phyloP scores from a whole-genome alignment of 2,888 invertebrate genomes.

The Xestia xanthographa region DNA sequence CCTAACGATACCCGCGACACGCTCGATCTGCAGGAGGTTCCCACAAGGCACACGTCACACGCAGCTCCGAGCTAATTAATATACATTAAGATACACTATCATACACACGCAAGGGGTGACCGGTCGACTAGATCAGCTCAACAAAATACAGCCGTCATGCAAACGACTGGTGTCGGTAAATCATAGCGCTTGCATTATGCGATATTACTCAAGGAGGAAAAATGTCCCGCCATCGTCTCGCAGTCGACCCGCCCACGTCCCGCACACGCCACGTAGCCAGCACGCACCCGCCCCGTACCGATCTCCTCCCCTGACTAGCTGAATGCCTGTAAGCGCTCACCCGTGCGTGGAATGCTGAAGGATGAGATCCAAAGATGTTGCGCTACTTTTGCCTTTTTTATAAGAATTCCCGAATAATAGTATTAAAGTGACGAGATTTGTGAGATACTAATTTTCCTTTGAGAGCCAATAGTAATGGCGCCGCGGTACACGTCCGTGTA shows the following conservation, averaged over 20 bases:
- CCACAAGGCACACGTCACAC: background rate
- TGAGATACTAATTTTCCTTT: background rate
- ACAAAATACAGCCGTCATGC: slow-evolving; percentile 60
- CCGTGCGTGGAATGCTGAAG: slow-evolving; percentile 40
- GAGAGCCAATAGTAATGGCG: background rate
- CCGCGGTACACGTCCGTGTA: background rate
- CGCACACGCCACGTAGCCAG: slow-evolving; percentile 22
- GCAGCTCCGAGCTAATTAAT: slow-evolving; percentile 41
- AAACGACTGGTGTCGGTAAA: slow-evolving; percentile 59
- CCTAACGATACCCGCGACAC: slow-evolving; percentile 9
- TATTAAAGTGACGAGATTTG: slow-evolving; percentile 14
- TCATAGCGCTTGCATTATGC: slow-evolving; percentile 62
- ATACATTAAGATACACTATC: slow-evolving; percentile 36
- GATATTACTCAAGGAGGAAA: slow-evolving; percentile 60
- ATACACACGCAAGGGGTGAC: background rate
- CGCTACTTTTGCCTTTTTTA: slow-evolving; percentile 1
- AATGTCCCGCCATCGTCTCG: slow-evolving; percentile 51
- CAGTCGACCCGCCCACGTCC: slow-evolving; percentile 15
- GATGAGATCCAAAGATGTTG: slow-evolving; percentile 7
- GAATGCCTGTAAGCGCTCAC: slow-evolving; percentile 37
- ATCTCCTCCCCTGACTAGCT: slow-evolving; percentile 48
- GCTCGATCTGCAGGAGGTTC: background rate
- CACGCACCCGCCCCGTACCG: slow-evolving; percentile 19
- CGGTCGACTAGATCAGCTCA: slow-evolving; percentile 15
- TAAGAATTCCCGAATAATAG: slow-evolving; percentile 31